Conservation (phyloP, 2,797 vertebrate species). For the Spinibarbus caldwelli region DNA sequence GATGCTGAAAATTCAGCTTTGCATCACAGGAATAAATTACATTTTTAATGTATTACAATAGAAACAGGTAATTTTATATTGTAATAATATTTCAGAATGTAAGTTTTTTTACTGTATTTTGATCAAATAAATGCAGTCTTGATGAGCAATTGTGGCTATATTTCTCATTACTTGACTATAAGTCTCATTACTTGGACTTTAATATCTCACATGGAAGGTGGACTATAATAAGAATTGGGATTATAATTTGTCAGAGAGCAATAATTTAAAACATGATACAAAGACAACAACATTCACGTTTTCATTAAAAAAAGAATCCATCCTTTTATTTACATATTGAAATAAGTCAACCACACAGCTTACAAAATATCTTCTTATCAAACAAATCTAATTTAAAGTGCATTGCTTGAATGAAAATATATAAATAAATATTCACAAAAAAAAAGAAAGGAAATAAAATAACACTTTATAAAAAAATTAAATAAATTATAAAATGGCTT, state of each 20-base stretch:
- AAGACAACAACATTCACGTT: not conserved
- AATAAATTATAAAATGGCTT: not conserved
- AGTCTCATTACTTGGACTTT: not conserved
- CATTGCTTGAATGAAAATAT: constrained; percentile 31
- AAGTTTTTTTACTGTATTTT: not conserved
- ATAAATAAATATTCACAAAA: constrained; percentile 46
- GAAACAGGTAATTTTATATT: not conserved
- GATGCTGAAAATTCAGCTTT: not conserved
- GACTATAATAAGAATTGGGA: not conserved
- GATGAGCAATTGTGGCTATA: not conserved
- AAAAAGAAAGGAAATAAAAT: constrained; percentile 21
- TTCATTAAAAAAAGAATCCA: not conserved
- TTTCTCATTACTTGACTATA: not conserved
- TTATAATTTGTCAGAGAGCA: not conserved
- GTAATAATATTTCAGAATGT: not conserved
- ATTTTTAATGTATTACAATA: not conserved
- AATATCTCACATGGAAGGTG: not conserved
- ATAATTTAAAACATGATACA: not conserved
- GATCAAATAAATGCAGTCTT: not conserved
- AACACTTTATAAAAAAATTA: not conserved
- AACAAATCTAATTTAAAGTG: constrained; percentile 58
- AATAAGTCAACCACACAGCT: constrained; percentile 18
- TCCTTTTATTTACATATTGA: constrained; percentile 48
- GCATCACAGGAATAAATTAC: not conserved
- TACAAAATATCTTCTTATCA: constrained; percentile 34